Percentiles rank a stretch among this genome's conserved stretches.
phyloP scores from a whole-genome alignment of 2,888 invertebrate species.

The Choreutis nemorana region DNA sequence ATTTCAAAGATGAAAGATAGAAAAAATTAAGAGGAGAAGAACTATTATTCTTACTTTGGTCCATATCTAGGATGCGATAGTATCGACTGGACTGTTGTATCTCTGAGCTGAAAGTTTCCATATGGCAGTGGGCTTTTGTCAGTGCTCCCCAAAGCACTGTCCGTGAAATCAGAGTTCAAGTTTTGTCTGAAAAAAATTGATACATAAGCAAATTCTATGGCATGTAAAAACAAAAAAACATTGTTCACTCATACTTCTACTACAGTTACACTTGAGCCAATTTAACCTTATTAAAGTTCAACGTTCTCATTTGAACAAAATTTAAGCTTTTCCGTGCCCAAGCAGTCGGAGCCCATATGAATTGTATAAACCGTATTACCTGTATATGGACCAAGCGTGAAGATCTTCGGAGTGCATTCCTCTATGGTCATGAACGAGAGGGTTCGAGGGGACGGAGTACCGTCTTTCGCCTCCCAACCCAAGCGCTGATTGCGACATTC shows the following conservation, averaged over 20 bases:
- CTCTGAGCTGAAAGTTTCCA: slow-evolving; percentile 92
- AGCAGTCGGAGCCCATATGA: too few species aligned
- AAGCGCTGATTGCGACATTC: slow-evolving; percentile 52
- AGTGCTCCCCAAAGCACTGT: slow-evolving; percentile 90
- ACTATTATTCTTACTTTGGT: slow-evolving; percentile 85
- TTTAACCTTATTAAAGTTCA: too few species aligned
- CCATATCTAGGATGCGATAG: slow-evolving; percentile 90
- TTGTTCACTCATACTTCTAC: too few species aligned
- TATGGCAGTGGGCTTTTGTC: slow-evolving; percentile 93
- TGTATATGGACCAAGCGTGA: slow-evolving; percentile 96
- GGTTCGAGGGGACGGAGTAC: slow-evolving; percentile 88
- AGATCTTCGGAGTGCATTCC: slow-evolving; percentile 90
- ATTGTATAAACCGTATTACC: slow-evolving; percentile 50
- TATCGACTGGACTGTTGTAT: slow-evolving; percentile 93
- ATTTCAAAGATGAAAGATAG: too few species aligned
- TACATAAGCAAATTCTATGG: neutral
- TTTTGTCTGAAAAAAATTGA: slow-evolving; percentile 76
- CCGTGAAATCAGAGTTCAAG: slow-evolving; percentile 93
- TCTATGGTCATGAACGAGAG: slow-evolving; percentile 72
- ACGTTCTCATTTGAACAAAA: too few species aligned
- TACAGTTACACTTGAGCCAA: too few species aligned
- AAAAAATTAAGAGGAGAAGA: too few species aligned
- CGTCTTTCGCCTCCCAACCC: slow-evolving; percentile 75
- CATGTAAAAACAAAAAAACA: neutral
- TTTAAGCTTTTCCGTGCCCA: too few species aligned